phyloP scores from a whole-genome alignment of 2,113 vertebrate genomes.

The Aptenodytes patagonicus region DNA sequence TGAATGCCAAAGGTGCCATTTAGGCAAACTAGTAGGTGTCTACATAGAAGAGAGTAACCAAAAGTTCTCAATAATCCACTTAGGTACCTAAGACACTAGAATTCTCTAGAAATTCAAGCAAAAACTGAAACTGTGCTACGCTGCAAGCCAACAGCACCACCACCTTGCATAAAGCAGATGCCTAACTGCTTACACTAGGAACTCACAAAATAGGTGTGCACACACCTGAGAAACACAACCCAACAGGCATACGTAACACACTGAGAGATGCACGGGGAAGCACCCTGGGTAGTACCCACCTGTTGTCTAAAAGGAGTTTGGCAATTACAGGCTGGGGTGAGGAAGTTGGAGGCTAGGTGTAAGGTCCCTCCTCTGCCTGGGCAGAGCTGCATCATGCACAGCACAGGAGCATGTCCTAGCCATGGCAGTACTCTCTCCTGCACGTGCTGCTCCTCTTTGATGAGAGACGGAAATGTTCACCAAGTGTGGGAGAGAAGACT shows the following conservation, averaged over 20 bases:
- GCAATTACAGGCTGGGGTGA: not conserved
- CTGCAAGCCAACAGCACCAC: rapidly evolving
- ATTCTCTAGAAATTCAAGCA: not conserved
- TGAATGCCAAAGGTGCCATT: not conserved
- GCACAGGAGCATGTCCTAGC: not conserved
- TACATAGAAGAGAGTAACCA: not conserved
- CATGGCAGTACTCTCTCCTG: not conserved
- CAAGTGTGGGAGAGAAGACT: not conserved
- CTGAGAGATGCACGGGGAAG: rapidly evolving
- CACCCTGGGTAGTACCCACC: not conserved
- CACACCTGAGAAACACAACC: not conserved
- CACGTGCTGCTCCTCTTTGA: not conserved
- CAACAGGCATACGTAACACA: rapidly evolving
- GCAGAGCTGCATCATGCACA: not conserved
- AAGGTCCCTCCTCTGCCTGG: not conserved
- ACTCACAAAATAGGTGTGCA: not conserved
- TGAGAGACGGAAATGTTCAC: not conserved
- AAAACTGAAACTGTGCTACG: not conserved
- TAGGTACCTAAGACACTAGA: not conserved
- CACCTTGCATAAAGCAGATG: rapidly evolving
- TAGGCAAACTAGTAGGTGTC: not conserved
- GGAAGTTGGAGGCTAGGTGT: not conserved
- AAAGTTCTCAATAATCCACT: not conserved
- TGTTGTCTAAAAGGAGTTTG: not conserved
- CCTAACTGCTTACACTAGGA: not conserved